Percentiles rank a stretch among this genome's conserved stretches.
Evolutionary conservation across 2,113 vertebrate genomes (phyloP).

Genomic region (Romanogobio albipinnatus): DNA sequence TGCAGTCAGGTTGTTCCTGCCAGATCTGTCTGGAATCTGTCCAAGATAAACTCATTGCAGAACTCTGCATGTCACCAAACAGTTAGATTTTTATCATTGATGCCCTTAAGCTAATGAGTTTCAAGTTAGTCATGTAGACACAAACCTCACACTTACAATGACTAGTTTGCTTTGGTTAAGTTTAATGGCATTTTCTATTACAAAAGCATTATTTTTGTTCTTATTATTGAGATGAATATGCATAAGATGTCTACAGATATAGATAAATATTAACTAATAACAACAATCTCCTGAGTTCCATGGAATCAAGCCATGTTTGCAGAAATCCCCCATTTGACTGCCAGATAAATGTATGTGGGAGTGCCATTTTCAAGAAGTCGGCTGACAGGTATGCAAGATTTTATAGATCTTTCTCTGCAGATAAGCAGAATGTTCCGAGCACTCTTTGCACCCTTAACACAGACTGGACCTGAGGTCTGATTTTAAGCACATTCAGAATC

Average conservation of each 20-base stretch:
- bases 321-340: conserved; percentile 18
- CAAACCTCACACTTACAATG: neutral
- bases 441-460: neutral
- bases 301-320: neutral
- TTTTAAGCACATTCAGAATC: neutral
- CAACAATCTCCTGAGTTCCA: neutral
- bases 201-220: neutral
- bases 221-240: neutral
- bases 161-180: neutral
- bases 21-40: conserved; percentile 18
- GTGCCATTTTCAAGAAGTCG: conserved; percentile 27
- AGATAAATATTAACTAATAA: neutral
- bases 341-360: conserved; percentile 5
- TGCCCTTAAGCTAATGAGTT: neutral
- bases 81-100: neutral
- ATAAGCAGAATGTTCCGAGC: neutral
- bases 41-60: conserved; percentile 11
- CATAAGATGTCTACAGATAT: neutral
- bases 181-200: neutral
- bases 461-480: neutral
- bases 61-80: neutral
- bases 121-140: neutral
- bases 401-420: conserved; percentile 1
- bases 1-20: neutral
- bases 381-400: neutral